Conservation (phyloP, 2,113 vertebrate genomes). For the Scartelaos histophorus region DNA sequence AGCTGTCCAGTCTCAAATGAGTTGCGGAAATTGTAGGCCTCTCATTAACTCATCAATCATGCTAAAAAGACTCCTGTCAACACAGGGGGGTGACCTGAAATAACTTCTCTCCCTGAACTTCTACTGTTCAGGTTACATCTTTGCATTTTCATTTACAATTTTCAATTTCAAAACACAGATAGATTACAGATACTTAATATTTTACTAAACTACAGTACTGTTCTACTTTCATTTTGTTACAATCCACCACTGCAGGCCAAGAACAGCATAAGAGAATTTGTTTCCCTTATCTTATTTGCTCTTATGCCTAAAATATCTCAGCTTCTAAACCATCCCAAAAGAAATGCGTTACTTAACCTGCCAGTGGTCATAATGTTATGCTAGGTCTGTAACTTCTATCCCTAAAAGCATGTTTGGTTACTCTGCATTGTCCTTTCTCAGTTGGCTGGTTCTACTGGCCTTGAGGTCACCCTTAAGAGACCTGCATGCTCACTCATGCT, state of each 20-base stretch:
- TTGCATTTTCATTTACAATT: background rate
- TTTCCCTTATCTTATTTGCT: too few relatives aligned
- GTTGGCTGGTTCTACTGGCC: slow-evolving; percentile 20
- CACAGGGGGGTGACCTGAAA: slow-evolving; percentile 13
- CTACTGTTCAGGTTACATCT: background rate
- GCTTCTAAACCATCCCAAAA: background rate
- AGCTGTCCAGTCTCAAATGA: slow-evolving; percentile 30
- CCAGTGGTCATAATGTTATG: background rate
- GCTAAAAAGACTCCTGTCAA: slow-evolving; percentile 29
- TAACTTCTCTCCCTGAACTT: slow-evolving; percentile 13
- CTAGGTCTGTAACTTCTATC: background rate
- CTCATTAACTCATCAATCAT: slow-evolving; percentile 54
- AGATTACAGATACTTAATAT: too few relatives aligned
- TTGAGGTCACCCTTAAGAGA: slow-evolving; percentile 32
- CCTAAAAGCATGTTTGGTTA: background rate
- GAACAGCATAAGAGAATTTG: too few relatives aligned
- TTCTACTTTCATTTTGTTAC: too few relatives aligned
- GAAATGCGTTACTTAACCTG: background rate
- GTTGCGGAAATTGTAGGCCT: slow-evolving; percentile 26
- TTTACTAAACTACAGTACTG: too few relatives aligned
- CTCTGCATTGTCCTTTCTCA: slow-evolving; percentile 6
- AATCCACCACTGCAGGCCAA: background rate
- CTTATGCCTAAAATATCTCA: background rate
- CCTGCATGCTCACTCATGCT: slow-evolving; percentile 19
- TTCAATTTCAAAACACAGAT: background rate